Evolutionary conservation across 1,140 invertebrate genomes (phyloP), one percentile per base, ranked within the genome.

Genomic region (Parasteatoda tepidariorum): DNA sequence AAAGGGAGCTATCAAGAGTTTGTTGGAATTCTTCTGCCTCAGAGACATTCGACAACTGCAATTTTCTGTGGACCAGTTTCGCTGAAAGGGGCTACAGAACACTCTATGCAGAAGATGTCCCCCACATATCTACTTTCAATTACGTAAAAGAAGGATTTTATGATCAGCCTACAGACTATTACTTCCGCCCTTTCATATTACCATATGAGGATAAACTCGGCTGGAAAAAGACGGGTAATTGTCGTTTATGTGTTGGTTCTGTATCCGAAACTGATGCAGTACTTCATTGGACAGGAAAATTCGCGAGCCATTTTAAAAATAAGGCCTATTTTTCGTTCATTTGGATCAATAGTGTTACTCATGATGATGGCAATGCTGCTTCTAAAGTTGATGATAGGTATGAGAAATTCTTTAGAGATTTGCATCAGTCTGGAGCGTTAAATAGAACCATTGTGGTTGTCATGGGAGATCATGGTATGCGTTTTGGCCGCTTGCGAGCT

Each of bases 141-240:
- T 96, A 94, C 87, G 87, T 92, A 5, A 95, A 94, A 87, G 89
- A 90, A 57, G 96, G 96, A 1, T 97, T 97, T 88, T 88, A 91
- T 11, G 89, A 92, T 30, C 92, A 92, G 28, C 95, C 96, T 0
- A 94, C 94, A 0, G 94, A 97, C 87, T 96, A 95, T 87, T 96
- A 96, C 85, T 90, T 94, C 38, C 89, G 94, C 55, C 93, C 94
- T 0, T 95, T 94, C 87, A 92, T 84, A 9, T 61, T 88, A 15
- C 78, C 85, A 1, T 79, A 85, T 30, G 86, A 87, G 38, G 31
- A 71, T 41, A 4, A 9, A 9, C 31, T 83, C 7, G 79, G 79
- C 1, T 18, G 55, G 2, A 30, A 61, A 3, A 74, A 81, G 30
- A 2, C 2, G 4, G 7, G 75, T 0, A 85, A 74, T 28, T 41